Conservation (phyloP, 2,113 vertebrate species). For the Centropus bengalensis region DNA sequence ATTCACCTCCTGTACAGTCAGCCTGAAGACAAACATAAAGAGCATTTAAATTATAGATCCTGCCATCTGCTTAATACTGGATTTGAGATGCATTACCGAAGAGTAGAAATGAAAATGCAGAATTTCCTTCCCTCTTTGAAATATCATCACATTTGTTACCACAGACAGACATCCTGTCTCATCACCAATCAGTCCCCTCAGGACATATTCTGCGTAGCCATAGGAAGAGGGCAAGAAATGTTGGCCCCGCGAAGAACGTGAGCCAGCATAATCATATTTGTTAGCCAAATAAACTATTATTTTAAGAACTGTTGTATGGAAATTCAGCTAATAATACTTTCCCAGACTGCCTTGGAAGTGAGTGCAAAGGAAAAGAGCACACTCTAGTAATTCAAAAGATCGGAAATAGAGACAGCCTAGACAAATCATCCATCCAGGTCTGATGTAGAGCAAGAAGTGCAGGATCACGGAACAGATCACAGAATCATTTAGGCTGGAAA, state of each 20-base stretch:
- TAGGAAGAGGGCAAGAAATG: neutral
- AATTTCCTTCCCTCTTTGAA: neutral
- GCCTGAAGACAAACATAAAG: neutral
- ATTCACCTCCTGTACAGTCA: neutral
- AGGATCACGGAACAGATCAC: neutral
- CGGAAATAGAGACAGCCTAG: neutral
- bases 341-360: neutral
- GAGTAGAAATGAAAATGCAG: neutral
- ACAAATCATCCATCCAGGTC: neutral
- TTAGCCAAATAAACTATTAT: neutral
- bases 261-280: neutral
- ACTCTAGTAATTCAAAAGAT: neutral
- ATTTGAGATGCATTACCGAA: neutral
- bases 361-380: neutral
- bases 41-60: neutral
- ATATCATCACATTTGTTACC: neutral
- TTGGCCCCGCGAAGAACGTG: neutral
- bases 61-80: neutral
- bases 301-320: neutral
- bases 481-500: too few species aligned
- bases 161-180: neutral
- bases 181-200: neutral
- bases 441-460: neutral
- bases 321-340: neutral
- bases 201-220: neutral